These are phyloP conservation scores for Limnothrissa miodon DNA, from an alignment of 2,113 vertebrate genomes.

Conservation along the genomic window DNA sequence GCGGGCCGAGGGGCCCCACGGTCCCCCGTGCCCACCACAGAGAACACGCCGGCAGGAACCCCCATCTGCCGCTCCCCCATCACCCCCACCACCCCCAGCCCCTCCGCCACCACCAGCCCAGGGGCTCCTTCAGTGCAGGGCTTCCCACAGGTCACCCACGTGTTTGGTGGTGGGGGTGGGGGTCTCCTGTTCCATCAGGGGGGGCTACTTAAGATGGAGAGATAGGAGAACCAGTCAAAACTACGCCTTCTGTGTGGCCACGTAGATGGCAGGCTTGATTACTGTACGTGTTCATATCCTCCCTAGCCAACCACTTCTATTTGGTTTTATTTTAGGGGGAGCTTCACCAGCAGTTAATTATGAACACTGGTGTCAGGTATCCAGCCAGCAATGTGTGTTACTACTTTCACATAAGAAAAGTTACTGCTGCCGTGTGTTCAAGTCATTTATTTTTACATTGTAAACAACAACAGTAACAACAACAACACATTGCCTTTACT, in stretches of 20 bases:
- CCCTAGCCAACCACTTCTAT: neutral
- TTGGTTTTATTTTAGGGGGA: neutral
- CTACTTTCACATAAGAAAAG: too few relatives aligned
- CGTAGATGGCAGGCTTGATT: neutral
- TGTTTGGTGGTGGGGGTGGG: neutral
- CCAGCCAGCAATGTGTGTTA: neutral
- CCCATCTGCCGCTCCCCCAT: neutral
- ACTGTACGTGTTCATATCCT: neutral
- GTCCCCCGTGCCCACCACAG: neutral
- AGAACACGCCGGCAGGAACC: conserved; percentile 25
- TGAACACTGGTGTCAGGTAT: neutral
- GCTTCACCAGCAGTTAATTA: too few relatives aligned
- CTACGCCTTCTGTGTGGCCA: neutral
- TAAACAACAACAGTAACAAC: too few relatives aligned
- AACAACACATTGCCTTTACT: too few relatives aligned
- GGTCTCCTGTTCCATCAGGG: neutral
- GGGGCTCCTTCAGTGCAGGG: neutral
- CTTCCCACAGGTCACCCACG: neutral
- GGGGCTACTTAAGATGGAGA: neutral
- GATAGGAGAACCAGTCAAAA: neutral
- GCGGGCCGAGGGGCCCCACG: conserved; percentile 5
- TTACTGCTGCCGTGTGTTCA: too few relatives aligned
- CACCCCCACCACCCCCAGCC: neutral
- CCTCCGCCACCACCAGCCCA: neutral
- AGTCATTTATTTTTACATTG: too few relatives aligned